A percentile compares a stretch with the other conserved stretches of the same genome.
phyloP scores from a whole-genome alignment of 2,797 vertebrate species.

The Coluber constrictor region DNA sequence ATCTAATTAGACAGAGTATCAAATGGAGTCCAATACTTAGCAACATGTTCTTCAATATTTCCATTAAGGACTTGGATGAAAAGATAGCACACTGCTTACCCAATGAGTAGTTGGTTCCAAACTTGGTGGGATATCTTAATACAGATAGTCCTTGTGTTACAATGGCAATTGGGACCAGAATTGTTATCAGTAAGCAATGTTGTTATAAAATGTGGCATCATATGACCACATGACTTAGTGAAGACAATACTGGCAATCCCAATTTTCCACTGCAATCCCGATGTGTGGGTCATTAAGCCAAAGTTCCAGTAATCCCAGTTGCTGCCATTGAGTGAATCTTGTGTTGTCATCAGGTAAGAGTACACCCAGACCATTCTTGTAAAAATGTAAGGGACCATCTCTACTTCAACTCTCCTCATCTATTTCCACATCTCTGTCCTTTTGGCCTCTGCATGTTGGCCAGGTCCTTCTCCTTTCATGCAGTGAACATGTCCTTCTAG shows the following conservation, averaged over 20 bases:
- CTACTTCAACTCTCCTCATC: neutral
- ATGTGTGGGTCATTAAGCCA: neutral
- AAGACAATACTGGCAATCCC: neutral
- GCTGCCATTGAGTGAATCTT: neutral
- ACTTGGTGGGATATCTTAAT: neutral
- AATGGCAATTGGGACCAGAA: neutral
- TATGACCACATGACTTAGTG: neutral
- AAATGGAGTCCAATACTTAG: neutral
- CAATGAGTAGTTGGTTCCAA: neutral
- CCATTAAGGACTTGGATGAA: neutral
- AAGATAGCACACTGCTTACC: neutral
- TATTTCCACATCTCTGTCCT: neutral
- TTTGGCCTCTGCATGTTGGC: neutral
- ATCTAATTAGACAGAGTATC: neutral
- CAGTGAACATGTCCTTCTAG: neutral
- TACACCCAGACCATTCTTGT: neutral
- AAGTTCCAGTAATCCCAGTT: neutral
- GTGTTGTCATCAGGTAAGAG: neutral
- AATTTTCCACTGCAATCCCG: neutral
- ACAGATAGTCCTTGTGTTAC: neutral
- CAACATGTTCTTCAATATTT: neutral
- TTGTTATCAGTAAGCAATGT: neutral
- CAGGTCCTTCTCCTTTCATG: neutral
- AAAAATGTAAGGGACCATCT: neutral
- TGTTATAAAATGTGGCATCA: neutral